Evolutionary conservation across 1,140 invertebrate species (phyloP), one percentile per base, ranked within the genome.

Genomic region (Papilio aristodemus): DNA sequence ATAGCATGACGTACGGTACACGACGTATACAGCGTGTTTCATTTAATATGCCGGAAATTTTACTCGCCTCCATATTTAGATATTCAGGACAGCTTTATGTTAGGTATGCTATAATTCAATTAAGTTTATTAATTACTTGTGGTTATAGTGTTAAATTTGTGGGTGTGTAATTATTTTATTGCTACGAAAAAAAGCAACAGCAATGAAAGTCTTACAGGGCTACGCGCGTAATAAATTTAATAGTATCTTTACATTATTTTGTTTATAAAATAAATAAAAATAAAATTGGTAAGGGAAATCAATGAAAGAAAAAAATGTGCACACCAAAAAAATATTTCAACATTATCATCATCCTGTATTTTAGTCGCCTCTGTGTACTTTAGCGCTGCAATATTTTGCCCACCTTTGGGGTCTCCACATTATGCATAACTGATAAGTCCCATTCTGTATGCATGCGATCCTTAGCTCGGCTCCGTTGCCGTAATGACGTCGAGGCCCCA

Each of bases 371-470:
- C 70, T 70, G 72, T 71, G 59, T 73, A 69, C 69, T 57, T 70
- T 73, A 75, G 73, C 74, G 80, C 77, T 87, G 86, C 86, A 89
- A 87, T 89, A 89, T 89, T 89, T 88, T 89, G 87, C 83, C 72
- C 86, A 89, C 89, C 89, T 89, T 86, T 80, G 85, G 88, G 89
- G 80, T 79, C 80, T 77, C 80, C 80, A 80, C 84, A 89, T 87
- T 91, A 91, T 91, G 89, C 89, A 91, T 91, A 91, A 87, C 89
- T 84, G 85, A 91, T 91, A 87, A 89, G 85, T 74, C 75, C 81
- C 72, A 89, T 89, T 89, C 79, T 83, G 89, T 91, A 91, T 91
- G 89, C 89, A 91, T 91, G 80, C 86, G 87, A 86, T 89, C 86
- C 89, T 88, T 90, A 84, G 86, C 81, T 66, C 67, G 63, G 36